phyloP scores from a whole-genome alignment of 2,888 invertebrate genomes.

The Priapulus caudatus region DNA sequence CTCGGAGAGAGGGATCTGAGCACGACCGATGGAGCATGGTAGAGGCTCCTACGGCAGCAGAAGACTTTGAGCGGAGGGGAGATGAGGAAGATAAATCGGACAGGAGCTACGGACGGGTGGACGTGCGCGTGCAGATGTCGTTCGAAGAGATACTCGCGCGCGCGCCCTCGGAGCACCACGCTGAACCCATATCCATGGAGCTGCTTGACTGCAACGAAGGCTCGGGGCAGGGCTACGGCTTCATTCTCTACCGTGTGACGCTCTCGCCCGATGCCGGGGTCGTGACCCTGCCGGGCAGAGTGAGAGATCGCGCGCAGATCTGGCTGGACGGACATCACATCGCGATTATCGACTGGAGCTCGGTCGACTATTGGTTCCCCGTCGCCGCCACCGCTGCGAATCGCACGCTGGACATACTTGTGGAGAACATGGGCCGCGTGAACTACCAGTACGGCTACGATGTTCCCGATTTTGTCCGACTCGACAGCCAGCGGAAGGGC shows the following conservation, averaged over 20 bases:
- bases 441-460: constrained; percentile 35
- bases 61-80: too few relatives aligned
- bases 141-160: not conserved
- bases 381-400: too few relatives aligned
- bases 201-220: constrained; percentile 31
- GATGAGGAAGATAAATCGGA: too few relatives aligned
- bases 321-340: constrained; percentile 32
- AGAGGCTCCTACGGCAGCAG: too few relatives aligned
- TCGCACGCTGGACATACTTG: constrained; percentile 39
- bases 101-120: constrained; percentile 3
- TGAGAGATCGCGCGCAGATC: constrained; percentile 44
- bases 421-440: constrained; percentile 43
- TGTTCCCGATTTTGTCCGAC: constrained; percentile 31
- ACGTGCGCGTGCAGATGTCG: not conserved
- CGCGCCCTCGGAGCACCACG: constrained; percentile 13
- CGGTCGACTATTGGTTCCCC: not conserved
- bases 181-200: constrained; percentile 32
- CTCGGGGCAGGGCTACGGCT: constrained; percentile 48
- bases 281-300: constrained; percentile 23
- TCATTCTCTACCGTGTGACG: constrained; percentile 43
- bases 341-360: constrained; percentile 17
- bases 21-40: too few relatives aligned
- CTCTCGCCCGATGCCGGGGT: constrained; percentile 20
- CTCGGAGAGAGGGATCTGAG: constrained; percentile 4
- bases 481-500: constrained; percentile 41